Conservation (phyloP, 1,140 invertebrate genomes). For the Zaprionus capensis region DNA sequence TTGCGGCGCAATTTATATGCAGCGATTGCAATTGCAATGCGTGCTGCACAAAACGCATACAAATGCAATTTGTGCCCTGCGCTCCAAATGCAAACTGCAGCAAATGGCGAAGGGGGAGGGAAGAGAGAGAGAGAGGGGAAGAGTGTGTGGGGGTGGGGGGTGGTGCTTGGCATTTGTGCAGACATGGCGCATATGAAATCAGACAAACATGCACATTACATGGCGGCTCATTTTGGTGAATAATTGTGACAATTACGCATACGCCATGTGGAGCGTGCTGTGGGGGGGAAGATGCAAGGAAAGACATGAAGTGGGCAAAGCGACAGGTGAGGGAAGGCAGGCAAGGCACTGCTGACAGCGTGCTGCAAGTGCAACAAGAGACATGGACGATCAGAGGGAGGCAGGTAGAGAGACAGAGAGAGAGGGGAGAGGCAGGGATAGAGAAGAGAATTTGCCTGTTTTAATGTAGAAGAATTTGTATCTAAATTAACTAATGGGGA, state of each 20-base stretch:
- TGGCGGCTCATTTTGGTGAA: slow-evolving; percentile 79
- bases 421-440: neutral
- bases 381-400: slow-evolving; percentile 10
- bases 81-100: slow-evolving; percentile 68
- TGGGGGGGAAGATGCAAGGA: neutral
- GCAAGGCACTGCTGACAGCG: slow-evolving; percentile 14
- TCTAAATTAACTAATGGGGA: neutral
- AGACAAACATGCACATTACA: slow-evolving; percentile 51
- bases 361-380: slow-evolving; percentile 7
- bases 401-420: neutral
- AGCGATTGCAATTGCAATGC: slow-evolving; percentile 78
- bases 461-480: neutral
- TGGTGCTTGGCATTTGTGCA: slow-evolving; percentile 15
- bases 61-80: slow-evolving; percentile 75
- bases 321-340: neutral
- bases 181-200: slow-evolving; percentile 77
- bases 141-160: no score
- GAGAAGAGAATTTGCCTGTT: neutral
- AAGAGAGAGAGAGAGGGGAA: neutral
- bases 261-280: slow-evolving; percentile 51
- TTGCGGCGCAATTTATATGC: slow-evolving; percentile 80
- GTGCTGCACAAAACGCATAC: slow-evolving; percentile 79
- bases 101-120: slow-evolving; percentile 5
- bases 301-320: neutral
- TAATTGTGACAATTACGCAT: slow-evolving; percentile 81